Base-by-base conservation (phyloP, 1,140 invertebrate genomes). In the Parasteatoda tepidariorum region DNA sequence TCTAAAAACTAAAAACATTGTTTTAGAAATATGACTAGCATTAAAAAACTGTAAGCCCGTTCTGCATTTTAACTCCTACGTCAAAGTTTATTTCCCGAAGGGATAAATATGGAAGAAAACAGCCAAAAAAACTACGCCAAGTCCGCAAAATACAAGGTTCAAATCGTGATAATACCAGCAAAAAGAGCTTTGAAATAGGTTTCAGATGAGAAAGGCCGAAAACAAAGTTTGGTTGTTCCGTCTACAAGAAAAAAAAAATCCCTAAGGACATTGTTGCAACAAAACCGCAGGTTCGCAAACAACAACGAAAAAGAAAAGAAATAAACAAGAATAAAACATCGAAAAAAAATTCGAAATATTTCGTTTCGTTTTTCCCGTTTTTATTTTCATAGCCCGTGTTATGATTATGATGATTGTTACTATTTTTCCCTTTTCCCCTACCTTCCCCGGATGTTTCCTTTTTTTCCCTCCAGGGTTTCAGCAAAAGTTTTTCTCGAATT, bases 401-500 rank as follows among this genome's bases (percentile, higher is more conserved):
- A 73, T 73, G 55, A 73, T 73, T 55, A 73, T 57, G 70, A 73
- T 73, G 54, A 73, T 73, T 73, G 70, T 73, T 73, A 73, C 59
- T 73, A 54, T 73, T 73, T 73, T 71, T 73, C 59, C 11, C 26
- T 62, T 62, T 26, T 62, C 30, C 6, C n/a, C n/a, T n/a, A n/a
- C n/a, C n/a, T n/a, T n/a, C 54, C 7, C 34, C n/a, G 30, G 38
- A 28, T 64, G 34, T 68, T 24, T 38, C 9, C 0, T 18, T 41
- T 48, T 28, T 59, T 59, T 30, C 67, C 70, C 70, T 73, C 15
- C 48, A 59, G 70, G 70, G 13, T 18, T 7, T 22, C 59, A 28
- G 38, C 54, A 59, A 73, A 73, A 73, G 70, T 73, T 73, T 73
- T n/a, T 73, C 18, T 24, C 31, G 70, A 73, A 73, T 73, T 73